Base-by-base conservation (phyloP, 2,888 invertebrate genomes). In the Mellilla xanthometata region DNA sequence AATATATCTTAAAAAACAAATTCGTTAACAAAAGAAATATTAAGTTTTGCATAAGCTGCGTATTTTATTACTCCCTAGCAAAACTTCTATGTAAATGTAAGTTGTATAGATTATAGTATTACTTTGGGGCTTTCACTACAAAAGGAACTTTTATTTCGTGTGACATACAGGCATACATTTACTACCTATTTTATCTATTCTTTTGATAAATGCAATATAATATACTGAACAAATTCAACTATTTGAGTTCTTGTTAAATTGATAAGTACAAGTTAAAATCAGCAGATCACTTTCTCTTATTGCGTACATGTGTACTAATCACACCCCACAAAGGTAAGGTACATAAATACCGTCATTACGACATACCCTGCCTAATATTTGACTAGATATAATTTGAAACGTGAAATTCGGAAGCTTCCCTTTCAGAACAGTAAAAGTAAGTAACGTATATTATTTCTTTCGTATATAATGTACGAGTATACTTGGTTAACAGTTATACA, bases 331-430 rank as follows among this genome's bases (percentile, higher is more conserved):
- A 43, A 22, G 15, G n/a, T n/a, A n/a, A n/a, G n/a, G n/a, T 22
- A 43, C 11, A 23, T 47, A 34, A 47, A 40, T 34, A 47, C 39
- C 39, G 38, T 45, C 27, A 42, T 42, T 44, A n/a, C 40, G 22
- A 35, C 33, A 47, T 44, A 61, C 61, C 61, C 60, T 60, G 36
- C 19, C 36, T 36, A 36, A 28, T 35, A 28, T 36, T 28, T 12
- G 60, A 60, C 57, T 57, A 59, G 51, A 55, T 50, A 43, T 43
- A 24, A 29, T 19, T 29, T 35, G 34, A 60, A 56, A 52, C 54
- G 62, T 65, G 58, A 49, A 64, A 62, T 56, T 67, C 64, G 65
- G 66, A 71, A 74, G 65, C 64, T 57, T 59, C 61, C 62, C 60
- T 39, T 64, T 56, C 45, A 58, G 58, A 51, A 48, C 39, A 42